These are phyloP conservation scores for Phalacrocorax brasilianus DNA, from an alignment of 2,113 vertebrate genomes.

Conservation along the genomic window DNA sequence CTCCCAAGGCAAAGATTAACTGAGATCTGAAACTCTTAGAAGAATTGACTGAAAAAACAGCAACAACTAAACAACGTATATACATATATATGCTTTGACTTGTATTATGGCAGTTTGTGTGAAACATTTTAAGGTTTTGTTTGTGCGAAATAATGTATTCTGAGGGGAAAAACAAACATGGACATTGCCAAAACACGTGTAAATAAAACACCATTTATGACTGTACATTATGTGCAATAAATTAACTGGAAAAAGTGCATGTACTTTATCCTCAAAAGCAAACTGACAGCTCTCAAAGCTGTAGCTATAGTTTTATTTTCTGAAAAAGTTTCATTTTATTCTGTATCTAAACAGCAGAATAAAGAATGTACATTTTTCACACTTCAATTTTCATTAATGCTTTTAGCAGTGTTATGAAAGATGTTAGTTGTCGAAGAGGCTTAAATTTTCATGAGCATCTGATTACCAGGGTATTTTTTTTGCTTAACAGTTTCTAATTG, in stretches of 20 bases:
- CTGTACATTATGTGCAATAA: constrained; percentile 70
- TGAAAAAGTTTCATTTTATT: constrained; percentile 62
- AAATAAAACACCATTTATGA: constrained; percentile 52
- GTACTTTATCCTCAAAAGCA: constrained; percentile 59
- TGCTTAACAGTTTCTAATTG: background rate
- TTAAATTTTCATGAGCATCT: background rate
- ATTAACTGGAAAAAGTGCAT: constrained; percentile 64
- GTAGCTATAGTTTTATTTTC: constrained; percentile 47
- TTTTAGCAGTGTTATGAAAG: constrained; percentile 16
- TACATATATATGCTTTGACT: background rate
- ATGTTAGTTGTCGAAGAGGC: background rate
- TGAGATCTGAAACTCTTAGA: background rate
- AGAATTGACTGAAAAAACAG: background rate
- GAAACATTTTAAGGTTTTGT: constrained; percentile 54
- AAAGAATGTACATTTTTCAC: constrained; percentile 63
- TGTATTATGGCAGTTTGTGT: constrained; percentile 56
- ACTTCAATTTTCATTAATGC: constrained; percentile 50
- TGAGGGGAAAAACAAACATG: constrained; percentile 6
- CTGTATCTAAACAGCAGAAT: constrained; percentile 51
- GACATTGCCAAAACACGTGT: constrained; percentile 52
- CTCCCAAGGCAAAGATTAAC: constrained; percentile 1
- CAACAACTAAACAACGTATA: background rate
- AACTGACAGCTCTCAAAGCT: constrained; percentile 27
- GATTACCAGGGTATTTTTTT: background rate
- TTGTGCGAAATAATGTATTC: constrained; percentile 61